A percentile compares a stretch with the other conserved stretches of the same genome.
Conservation (phyloP, 2,113 vertebrate species). For the Amazona guildingii region DNA sequence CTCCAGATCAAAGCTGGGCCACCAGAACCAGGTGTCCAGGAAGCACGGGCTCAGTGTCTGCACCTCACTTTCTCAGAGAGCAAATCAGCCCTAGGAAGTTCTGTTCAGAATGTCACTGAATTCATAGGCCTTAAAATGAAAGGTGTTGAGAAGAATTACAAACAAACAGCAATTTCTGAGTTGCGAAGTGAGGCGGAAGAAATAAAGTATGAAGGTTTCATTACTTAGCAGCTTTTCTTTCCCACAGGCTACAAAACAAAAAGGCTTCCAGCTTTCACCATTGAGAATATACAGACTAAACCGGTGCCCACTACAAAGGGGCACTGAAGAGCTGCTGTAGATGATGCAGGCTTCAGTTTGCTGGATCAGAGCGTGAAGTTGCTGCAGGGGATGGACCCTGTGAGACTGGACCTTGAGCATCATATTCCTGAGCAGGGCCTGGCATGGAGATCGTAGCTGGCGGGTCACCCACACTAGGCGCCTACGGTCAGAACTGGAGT, state of each 20-base stretch:
- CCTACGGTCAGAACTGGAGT: background rate
- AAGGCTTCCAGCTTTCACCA: background rate
- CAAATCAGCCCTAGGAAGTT: background rate
- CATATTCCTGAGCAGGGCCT: background rate
- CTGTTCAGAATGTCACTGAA: background rate
- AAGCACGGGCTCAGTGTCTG: background rate
- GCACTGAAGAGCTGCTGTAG: background rate
- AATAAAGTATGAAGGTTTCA: background rate
- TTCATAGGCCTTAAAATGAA: background rate
- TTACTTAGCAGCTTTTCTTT: background rate
- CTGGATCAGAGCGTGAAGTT: background rate
- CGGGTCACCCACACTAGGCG: background rate
- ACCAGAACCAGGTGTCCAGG: background rate
- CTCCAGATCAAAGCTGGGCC: background rate
- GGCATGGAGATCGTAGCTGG: accelerated
- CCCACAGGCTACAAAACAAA: background rate
- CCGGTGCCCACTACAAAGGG: background rate
- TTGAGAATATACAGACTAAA: background rate
- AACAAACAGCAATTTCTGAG: background rate
- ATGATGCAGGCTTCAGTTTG: background rate
- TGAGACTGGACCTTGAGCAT: background rate
- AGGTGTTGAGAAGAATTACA: background rate
- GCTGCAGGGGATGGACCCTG: background rate
- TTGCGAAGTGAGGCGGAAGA: background rate
- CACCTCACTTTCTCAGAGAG: background rate